These are phyloP conservation scores for Charaxes varanes DNA, from an alignment of 1,140 invertebrate genomes.

Conservation along the genomic window DNA sequence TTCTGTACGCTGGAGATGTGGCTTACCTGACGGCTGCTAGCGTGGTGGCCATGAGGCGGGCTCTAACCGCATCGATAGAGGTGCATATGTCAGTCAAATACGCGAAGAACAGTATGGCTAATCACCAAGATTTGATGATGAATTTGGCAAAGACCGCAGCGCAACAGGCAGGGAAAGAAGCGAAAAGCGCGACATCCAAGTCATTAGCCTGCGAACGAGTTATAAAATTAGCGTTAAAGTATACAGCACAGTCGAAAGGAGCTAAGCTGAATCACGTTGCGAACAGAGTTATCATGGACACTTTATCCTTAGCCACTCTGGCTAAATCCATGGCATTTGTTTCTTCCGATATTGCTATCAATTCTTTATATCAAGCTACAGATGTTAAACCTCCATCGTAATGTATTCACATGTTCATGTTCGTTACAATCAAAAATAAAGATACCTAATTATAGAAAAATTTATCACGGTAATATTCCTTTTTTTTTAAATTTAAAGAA, in stretches of 20 bases:
- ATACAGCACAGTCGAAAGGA: conserved; percentile 61
- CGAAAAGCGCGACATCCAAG: conserved; percentile 57
- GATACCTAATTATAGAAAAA: no score
- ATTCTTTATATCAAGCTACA: conserved; percentile 62
- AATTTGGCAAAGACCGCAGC: conserved; percentile 64
- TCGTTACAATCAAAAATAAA: no score
- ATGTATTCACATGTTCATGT: no score
- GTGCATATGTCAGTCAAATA: conserved; percentile 62
- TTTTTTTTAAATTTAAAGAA: no score
- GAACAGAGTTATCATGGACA: conserved; percentile 64
- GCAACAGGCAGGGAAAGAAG: conserved; percentile 64
- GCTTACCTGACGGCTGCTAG: conserved; percentile 62
- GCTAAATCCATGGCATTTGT: conserved; percentile 67
- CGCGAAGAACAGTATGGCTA: conserved; percentile 62
- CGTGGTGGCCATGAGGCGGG: conserved; percentile 59
- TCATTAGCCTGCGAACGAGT: conserved; percentile 56
- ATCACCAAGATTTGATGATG: conserved; percentile 67
- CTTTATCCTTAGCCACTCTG: conserved; percentile 53
- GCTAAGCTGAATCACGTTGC: conserved; percentile 59
- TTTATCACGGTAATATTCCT: no score
- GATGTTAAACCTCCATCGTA: conserved; percentile 60
- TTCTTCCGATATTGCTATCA: conserved; percentile 64
- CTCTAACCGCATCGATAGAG: conserved; percentile 61
- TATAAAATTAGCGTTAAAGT: conserved; percentile 59
- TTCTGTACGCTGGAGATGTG: conserved; percentile 60